Base-by-base conservation (phyloP, 2,888 invertebrate species). In the Tetranychus piercei region DNA sequence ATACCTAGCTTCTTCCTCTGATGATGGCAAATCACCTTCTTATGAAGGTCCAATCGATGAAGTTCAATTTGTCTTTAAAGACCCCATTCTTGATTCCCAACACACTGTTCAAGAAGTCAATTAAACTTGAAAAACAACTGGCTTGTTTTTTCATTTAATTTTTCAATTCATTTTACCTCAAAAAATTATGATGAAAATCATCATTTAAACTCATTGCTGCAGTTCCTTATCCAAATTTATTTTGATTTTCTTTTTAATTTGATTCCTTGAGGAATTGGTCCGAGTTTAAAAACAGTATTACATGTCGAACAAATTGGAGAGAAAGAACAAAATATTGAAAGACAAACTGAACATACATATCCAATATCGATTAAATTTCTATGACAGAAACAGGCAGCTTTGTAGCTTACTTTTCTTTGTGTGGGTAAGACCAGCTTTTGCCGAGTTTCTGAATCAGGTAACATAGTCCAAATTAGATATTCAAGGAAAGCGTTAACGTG, bases 331-430 rank as follows among this genome's bases (percentile, higher is more conserved):
- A 95, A 96, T 79, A 96, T 44, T 78, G 95, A 95, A 69, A 99
- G 85, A 82, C 97, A 97, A 74, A 96, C 92, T 8, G 96, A 97
- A 84, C 97, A 99, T 23, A 97, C 96, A 82, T 90, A 96, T 77
- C 96, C 97, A 79, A 96, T 89, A 81, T 95, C 94, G 76, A 97
- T 90, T 65, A 97, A 86, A 80, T 92, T 91, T 34, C 94, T 86
- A 82, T 97, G 97, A 81, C 97, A 99, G 85, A 97, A 97, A 83
- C 97, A 97, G 0, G 96, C 94, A 4, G 97, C 95, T 79, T 96
- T 86, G 83, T 96, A 96, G 84, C 96, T 95, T 6, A 97, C 94
- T 79, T 92, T 90, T 0, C 90, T 90, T 0, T 91, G 88, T 0
- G 93, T 92, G 0, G 96, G 95, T 72, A 94, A 82, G 1, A 93